Percentiles rank a stretch among this genome's conserved stretches.
Conservation (phyloP, 2,797 vertebrate genomes). For the Cottoperca gobio region DNA sequence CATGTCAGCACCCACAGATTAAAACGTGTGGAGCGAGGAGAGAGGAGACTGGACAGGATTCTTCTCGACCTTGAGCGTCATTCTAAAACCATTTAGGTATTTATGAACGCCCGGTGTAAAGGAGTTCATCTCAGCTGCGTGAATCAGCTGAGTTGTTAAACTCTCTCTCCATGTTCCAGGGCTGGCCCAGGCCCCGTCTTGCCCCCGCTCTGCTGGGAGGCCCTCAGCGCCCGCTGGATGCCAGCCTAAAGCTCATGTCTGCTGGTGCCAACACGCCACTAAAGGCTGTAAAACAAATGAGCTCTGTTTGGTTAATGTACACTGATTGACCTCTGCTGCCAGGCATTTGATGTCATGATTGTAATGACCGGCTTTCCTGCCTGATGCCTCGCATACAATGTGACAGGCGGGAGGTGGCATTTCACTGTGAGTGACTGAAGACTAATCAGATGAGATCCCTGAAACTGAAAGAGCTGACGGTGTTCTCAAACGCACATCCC, state of each 20-base stretch:
- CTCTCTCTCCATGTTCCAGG: constrained; percentile 50
- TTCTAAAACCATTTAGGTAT: constrained; percentile 58
- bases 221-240: constrained; percentile 74
- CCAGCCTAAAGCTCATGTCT: constrained; percentile 73
- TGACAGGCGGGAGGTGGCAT: constrained; percentile 65
- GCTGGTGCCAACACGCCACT: constrained; percentile 76
- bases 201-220: constrained; percentile 66
- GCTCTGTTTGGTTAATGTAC: constrained; percentile 81
- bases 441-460: constrained; percentile 62
- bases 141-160: constrained; percentile 66
- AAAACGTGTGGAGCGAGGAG: neutral
- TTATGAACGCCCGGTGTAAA: constrained; percentile 53
- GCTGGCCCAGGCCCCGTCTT: constrained; percentile 63
- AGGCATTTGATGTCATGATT: constrained; percentile 77
- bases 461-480: neutral
- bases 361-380: constrained; percentile 72
- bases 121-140: constrained; percentile 63
- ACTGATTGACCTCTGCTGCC: constrained; percentile 81
- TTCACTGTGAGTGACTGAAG: constrained; percentile 63
- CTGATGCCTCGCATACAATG: constrained; percentile 67
- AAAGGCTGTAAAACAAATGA: constrained; percentile 85
- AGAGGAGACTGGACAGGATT: neutral
- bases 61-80: constrained; percentile 39
- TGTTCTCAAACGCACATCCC: constrained; percentile 28
- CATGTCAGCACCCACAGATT: constrained; percentile 16